These are phyloP conservation scores for Scalopus aquaticus DNA, from an alignment of 2,113 vertebrate genomes.

Conservation along the genomic window DNA sequence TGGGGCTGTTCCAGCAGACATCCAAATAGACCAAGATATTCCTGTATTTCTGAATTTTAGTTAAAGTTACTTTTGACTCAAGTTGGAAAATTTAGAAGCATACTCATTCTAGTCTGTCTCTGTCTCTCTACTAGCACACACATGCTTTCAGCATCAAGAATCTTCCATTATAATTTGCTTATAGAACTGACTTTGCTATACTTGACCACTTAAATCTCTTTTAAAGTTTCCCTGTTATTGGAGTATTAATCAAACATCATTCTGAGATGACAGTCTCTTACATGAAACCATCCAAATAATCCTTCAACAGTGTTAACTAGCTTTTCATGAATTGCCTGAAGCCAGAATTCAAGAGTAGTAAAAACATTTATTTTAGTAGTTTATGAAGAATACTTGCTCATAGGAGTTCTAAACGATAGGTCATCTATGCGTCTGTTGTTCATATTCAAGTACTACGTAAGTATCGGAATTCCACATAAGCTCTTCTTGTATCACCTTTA, in stretches of 20 bases:
- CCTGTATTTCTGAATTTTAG: background rate
- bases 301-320: background rate
- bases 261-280: background rate
- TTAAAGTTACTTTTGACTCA: background rate
- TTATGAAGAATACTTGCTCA: background rate
- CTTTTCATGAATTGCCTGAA: slow-evolving; percentile 11
- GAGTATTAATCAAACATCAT: background rate
- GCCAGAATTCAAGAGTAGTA: background rate
- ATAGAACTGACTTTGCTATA: background rate
- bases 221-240: background rate
- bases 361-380: background rate
- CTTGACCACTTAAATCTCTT: background rate
- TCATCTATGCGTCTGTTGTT: background rate
- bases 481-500: slow-evolving; percentile 27
- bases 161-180: background rate
- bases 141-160: background rate
- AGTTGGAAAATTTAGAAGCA: background rate
- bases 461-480: background rate
- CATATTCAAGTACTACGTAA: background rate
- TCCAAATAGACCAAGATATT: background rate
- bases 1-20: background rate
- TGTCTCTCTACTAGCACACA: background rate
- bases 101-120: background rate
- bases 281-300: background rate
- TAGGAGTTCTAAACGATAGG: background rate